These are phyloP conservation scores for Phymastichus coffea DNA, from an alignment of 1,140 invertebrate species.

Conservation along the genomic window DNA sequence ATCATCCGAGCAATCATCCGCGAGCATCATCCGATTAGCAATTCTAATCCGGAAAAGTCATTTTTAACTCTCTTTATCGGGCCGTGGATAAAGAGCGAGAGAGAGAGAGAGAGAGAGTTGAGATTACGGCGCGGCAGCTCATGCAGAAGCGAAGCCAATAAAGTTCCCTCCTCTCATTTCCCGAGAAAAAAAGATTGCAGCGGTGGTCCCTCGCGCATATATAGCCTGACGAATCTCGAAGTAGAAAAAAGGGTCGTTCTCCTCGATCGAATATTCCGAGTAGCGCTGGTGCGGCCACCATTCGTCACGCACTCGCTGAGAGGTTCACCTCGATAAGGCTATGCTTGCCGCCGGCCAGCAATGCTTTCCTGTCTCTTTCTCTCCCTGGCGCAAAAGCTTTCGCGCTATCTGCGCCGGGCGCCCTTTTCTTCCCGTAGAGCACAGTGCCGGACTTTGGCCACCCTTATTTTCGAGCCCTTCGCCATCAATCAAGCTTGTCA, in stretches of 20 bases:
- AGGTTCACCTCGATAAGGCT: slow-evolving; percentile 53
- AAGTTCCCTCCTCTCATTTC: slow-evolving; percentile 4
- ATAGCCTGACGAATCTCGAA: slow-evolving; percentile 22
- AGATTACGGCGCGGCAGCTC: slow-evolving; percentile 28
- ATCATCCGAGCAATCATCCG: neutral
- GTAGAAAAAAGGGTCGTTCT: slow-evolving; percentile 37
- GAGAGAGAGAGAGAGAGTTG: neutral
- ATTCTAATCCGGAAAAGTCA: slow-evolving; percentile 11
- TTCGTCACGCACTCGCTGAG: slow-evolving; percentile 57
- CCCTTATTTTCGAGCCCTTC: slow-evolving; percentile 34
- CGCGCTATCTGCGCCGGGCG: slow-evolving; percentile 39
- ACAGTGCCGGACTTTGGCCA: slow-evolving; percentile 18
- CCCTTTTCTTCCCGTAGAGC: slow-evolving; percentile 18
- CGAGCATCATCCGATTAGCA: slow-evolving; percentile 2
- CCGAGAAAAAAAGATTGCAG: slow-evolving; percentile 21
- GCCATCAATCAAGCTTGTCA: slow-evolving; percentile 61
- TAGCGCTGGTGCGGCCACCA: slow-evolving; percentile 45
- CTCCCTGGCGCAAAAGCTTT: slow-evolving; percentile 24
- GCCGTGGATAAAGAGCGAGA: neutral
- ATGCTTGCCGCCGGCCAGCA: slow-evolving; percentile 13
- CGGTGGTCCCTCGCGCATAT: neutral
- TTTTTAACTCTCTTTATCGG: slow-evolving; percentile 21
- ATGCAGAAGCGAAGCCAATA: slow-evolving; percentile 28
- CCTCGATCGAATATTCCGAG: slow-evolving; percentile 51
- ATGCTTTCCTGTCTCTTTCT: slow-evolving; percentile 28